Conservation (phyloP, 2,888 invertebrate species). For the Axea sp. region DNA sequence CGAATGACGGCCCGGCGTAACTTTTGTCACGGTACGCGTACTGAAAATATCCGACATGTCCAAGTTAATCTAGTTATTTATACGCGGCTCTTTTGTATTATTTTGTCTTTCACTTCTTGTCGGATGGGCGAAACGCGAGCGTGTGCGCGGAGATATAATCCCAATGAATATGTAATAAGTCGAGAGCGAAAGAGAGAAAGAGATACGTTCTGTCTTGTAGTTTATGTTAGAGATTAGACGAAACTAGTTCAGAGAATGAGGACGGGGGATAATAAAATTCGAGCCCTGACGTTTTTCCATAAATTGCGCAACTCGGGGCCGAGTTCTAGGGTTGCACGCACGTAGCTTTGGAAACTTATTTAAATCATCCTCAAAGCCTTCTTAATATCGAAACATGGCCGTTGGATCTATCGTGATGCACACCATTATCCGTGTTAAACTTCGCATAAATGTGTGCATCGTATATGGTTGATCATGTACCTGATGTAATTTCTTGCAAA, state of each 20-base stretch:
- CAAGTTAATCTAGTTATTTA: slow-evolving; percentile 62
- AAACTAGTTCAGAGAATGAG: slow-evolving; percentile 59
- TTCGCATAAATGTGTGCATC: too few relatives aligned
- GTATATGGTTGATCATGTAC: too few relatives aligned
- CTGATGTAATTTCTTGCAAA: too few relatives aligned
- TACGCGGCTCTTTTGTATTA: slow-evolving; percentile 60
- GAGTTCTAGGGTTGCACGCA: slow-evolving; percentile 66
- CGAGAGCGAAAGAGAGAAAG: slow-evolving; percentile 47
- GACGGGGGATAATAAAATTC: slow-evolving; percentile 60
- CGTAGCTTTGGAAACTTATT: slow-evolving; percentile 70
- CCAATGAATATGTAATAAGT: slow-evolving; percentile 61
- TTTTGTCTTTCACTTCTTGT: slow-evolving; percentile 59
- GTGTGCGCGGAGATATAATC: slow-evolving; percentile 59
- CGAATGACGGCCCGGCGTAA: slow-evolving; percentile 45
- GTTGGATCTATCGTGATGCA: slow-evolving; percentile 40
- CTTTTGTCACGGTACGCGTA: slow-evolving; percentile 41
- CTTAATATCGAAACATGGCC: slow-evolving; percentile 72
- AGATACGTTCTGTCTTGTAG: slow-evolving; percentile 63
- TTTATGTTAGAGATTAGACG: slow-evolving; percentile 62
- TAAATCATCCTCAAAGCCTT: slow-evolving; percentile 72
- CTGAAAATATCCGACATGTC: slow-evolving; percentile 54
- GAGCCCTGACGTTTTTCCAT: slow-evolving; percentile 71
- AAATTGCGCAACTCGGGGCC: slow-evolving; percentile 70
- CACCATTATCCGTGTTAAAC: slow-evolving; percentile 35
- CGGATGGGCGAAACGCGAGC: slow-evolving; percentile 55